Conservation (phyloP, 2,797 vertebrate species). For the Lacerta bilineata region DNA sequence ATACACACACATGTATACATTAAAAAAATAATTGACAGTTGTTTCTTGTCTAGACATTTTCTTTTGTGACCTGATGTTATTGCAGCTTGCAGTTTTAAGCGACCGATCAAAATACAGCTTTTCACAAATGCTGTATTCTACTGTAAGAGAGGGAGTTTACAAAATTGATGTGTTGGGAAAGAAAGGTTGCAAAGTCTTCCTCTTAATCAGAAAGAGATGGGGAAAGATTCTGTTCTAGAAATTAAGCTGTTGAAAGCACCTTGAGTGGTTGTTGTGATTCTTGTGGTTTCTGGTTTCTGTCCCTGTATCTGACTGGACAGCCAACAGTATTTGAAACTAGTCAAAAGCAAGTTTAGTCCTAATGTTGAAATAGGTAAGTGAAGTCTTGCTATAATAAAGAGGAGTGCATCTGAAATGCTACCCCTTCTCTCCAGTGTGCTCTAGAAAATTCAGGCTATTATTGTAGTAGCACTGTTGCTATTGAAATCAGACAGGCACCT, state of each 20-base stretch:
- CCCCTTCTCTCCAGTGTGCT: neutral
- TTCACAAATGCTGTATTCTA: neutral
- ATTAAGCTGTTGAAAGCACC: neutral
- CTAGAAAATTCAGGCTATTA: conserved; percentile 1
- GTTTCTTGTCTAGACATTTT: conserved; percentile 11
- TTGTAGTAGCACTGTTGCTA: too few species aligned
- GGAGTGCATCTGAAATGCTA: neutral
- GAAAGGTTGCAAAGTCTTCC: neutral
- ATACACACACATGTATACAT: neutral
- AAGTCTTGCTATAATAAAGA: neutral
- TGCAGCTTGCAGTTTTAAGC: conserved; percentile 32
- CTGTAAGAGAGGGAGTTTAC: neutral
- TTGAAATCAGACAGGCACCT: too few species aligned
- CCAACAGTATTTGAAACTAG: conserved; percentile 5
- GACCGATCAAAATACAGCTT: conserved; percentile 13
- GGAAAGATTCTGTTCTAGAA: neutral
- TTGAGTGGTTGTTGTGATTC: neutral
- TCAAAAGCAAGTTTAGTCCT: neutral
- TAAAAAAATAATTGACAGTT: neutral
- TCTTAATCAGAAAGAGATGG: neutral
- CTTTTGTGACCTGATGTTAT: conserved; percentile 22
- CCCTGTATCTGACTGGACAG: conserved; percentile 26
- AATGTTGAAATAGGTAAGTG: conserved; percentile 28
- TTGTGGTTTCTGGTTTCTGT: neutral
- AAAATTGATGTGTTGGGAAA: neutral